Conservation (phyloP, 2,113 vertebrate species). For the Anser brachyrhynchus region DNA sequence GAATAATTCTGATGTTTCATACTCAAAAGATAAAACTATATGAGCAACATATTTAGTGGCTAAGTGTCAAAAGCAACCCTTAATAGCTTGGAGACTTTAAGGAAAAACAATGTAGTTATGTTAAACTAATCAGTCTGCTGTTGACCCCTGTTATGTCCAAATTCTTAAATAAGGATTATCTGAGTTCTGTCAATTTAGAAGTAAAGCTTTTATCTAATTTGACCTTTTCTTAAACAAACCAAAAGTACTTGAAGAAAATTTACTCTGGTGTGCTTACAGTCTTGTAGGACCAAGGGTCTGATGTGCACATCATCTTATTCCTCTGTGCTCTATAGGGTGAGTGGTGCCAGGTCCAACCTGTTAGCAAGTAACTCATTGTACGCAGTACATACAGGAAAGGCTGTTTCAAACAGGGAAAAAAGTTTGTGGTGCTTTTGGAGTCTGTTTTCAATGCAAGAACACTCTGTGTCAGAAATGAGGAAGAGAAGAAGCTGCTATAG, state of each 20-base stretch:
- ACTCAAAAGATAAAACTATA: neutral
- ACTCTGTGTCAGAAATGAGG: neutral
- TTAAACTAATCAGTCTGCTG: neutral
- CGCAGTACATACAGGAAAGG: neutral
- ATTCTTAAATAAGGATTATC: neutral
- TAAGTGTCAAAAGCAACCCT: neutral
- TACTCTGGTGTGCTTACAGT: neutral
- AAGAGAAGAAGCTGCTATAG: neutral
- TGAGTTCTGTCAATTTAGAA: neutral
- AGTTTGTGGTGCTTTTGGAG: neutral
- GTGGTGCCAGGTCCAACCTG: neutral
- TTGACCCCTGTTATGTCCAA: neutral
- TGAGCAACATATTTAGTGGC: neutral
- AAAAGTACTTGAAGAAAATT: neutral
- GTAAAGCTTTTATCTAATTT: neutral
- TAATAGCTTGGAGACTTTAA: neutral
- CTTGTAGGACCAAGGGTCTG: neutral
- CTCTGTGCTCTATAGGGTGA: neutral
- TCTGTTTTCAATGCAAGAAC: neutral
- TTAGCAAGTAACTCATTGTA: neutral
- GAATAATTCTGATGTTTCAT: neutral
- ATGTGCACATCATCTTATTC: neutral
- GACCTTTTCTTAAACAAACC: neutral
- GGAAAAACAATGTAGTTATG: neutral
- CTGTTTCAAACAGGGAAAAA: neutral